Evolutionary conservation across 2,888 invertebrate genomes (phyloP), one percentile per base, ranked within the genome.

Genomic region (Ptychoptera albimana): DNA sequence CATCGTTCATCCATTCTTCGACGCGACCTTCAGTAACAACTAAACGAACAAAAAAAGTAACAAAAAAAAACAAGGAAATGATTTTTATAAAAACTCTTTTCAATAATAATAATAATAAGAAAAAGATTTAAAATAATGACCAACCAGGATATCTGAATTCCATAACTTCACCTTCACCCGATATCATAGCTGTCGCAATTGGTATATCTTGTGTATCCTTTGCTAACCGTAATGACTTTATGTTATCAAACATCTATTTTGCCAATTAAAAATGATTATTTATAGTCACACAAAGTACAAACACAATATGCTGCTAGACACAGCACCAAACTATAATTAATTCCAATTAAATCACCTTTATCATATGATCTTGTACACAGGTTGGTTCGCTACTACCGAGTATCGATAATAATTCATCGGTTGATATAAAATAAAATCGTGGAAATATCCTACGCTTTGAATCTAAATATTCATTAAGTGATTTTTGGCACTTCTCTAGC

Each of bases 401-500:
- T 53, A 93, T 87, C 2, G 86, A 83, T 8, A 94, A 70, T 51
- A 93, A 63, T 61, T 93, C 93, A 56, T 92, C 91, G 29, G 92
- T 92, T 3, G 92, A 92, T 57, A 93, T 85, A 63, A 93, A 93
- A 67, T 85, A 92, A 66, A 93, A 93, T 42, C 93, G 66, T 2
- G 93, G 88, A 62, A 92, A 93, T 49, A 86, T 75, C 48, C 84
- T 76, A 39, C 93, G 70, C 64, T 92, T 92, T 0, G 82, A 78
- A 60, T 88, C 88, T 50, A 93, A 68, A 60, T 92, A 93, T 57
- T 91, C 87, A 56, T 86, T 86, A 44, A 93, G 67, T 0, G 91
- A 89, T 60, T 92, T 92, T 63, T 91, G 91, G 61, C 92, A 92
- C 60, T 74, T 79, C 59, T 93, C 92, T 43, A 94, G 67, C 2